Percentiles rank a stretch among this genome's conserved stretches.
These are phyloP conservation scores for Lasioglossum oenotherae DNA, from an alignment of 2,888 invertebrate genomes.

Conservation along the genomic window DNA sequence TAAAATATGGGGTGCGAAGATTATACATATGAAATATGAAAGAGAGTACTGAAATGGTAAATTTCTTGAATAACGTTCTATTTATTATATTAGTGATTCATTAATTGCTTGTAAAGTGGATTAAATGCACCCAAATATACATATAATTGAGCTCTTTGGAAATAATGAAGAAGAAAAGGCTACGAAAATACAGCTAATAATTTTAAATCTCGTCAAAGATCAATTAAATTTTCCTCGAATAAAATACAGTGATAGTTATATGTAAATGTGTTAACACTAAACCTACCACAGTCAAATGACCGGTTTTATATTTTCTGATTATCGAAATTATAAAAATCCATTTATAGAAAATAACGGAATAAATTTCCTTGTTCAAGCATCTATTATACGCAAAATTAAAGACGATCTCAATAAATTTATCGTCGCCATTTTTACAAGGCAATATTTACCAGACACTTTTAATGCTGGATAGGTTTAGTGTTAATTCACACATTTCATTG, in stretches of 20 bases:
- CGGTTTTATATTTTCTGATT: too few relatives aligned
- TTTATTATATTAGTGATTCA: neutral
- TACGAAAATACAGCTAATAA: neutral
- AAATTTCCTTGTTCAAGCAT: too few relatives aligned
- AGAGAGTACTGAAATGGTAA: neutral
- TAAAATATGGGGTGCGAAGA: too few relatives aligned
- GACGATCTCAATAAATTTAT: too few relatives aligned
- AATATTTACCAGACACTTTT: too few relatives aligned
- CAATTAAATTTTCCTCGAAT: neutral
- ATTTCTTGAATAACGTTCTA: neutral
- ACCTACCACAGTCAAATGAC: too few relatives aligned
- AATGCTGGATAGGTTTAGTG: too few relatives aligned
- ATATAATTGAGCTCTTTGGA: neutral
- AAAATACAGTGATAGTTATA: neutral
- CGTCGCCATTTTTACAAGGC: too few relatives aligned
- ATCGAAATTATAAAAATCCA: too few relatives aligned
- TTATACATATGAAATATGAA: neutral
- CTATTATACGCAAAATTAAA: too few relatives aligned
- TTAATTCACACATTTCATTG: slow-evolving; percentile 42
- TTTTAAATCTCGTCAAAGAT: neutral
- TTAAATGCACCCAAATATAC: neutral
- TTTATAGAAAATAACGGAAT: too few relatives aligned
- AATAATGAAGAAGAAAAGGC: neutral
- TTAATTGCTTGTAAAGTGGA: neutral
- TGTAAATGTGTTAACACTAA: neutral